phyloP scores from a whole-genome alignment of 2,797 vertebrate species.

The Amazona finschi region DNA sequence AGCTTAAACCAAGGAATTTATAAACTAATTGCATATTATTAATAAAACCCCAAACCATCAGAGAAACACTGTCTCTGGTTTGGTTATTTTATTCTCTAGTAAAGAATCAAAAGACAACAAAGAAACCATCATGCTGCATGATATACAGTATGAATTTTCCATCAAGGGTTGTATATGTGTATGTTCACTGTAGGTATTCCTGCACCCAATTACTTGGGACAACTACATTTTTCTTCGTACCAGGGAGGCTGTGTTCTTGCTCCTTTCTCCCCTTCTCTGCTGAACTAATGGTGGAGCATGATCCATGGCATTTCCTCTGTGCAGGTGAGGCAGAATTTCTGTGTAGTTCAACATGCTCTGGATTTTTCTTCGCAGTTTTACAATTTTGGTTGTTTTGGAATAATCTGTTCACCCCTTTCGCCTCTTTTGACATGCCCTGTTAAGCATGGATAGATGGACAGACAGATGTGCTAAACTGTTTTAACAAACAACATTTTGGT shows the following conservation, averaged over 20 bases:
- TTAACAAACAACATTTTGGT: slow-evolving; percentile 82
- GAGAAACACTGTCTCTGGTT: neutral
- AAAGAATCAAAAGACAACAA: neutral
- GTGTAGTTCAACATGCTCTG: neutral
- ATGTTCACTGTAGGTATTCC: neutral
- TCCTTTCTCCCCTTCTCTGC: neutral
- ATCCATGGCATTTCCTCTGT: neutral
- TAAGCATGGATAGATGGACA: neutral
- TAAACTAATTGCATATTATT: neutral
- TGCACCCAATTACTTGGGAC: neutral
- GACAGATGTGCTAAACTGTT: slow-evolving; percentile 21
- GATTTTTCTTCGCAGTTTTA: neutral
- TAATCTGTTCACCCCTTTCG: neutral
- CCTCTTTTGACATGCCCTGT: neutral
- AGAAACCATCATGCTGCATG: neutral
- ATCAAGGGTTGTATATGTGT: neutral
- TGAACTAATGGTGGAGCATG: neutral
- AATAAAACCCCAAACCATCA: neutral
- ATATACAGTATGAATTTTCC: neutral
- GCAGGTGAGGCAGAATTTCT: neutral
- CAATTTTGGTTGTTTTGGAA: neutral
- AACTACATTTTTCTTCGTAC: neutral
- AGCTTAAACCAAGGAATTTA: neutral
- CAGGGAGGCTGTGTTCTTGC: neutral
- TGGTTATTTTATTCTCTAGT: neutral